These are phyloP conservation scores for Dicyrtoma fusca DNA, from an alignment of 2,888 invertebrate species.

Conservation along the genomic window DNA sequence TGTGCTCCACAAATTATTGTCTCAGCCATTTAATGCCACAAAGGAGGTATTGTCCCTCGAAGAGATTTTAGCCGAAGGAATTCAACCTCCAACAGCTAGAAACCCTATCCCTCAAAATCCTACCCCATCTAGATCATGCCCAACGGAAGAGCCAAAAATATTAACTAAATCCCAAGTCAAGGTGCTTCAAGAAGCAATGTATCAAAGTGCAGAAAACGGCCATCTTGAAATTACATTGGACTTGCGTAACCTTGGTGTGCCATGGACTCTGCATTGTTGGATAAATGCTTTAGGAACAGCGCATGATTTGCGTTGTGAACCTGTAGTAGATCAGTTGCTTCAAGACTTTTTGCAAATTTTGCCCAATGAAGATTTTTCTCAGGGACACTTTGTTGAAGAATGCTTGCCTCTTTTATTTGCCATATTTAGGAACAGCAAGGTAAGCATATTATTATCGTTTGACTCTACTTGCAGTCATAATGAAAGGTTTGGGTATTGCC, in stretches of 20 bases:
- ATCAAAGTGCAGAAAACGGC: conserved; percentile 89
- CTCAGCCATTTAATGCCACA: conserved; percentile 68
- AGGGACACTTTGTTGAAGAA: conserved; percentile 79
- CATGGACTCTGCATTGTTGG: conserved; percentile 93
- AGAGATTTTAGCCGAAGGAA: conserved; percentile 87
- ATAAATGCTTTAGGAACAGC: conserved; percentile 85
- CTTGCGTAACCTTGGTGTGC: conserved; percentile 79
- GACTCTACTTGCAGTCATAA: background rate
- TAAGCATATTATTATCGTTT: conserved; percentile 59
- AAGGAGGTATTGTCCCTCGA: conserved; percentile 81
- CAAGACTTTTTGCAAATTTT: conserved; percentile 90
- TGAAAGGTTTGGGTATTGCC: background rate
- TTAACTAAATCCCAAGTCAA: conserved; percentile 82
- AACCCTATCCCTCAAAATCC: conserved; percentile 47
- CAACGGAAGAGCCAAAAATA: conserved; percentile 59
- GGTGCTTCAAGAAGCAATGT: conserved; percentile 89
- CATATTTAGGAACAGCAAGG: conserved; percentile 87
- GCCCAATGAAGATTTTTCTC: conserved; percentile 81
- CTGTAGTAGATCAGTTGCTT: conserved; percentile 82
- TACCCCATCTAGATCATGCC: conserved; percentile 40
- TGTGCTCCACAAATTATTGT: conserved; percentile 75
- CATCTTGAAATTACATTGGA: conserved; percentile 90
- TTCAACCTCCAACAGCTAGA: conserved; percentile 57
- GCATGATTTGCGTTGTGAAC: conserved; percentile 79
- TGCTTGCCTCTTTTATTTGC: conserved; percentile 86